A percentile compares a stretch with the other conserved stretches of the same genome.
Conservation (phyloP, 2,113 vertebrate species). For the Noctilio leporinus region DNA sequence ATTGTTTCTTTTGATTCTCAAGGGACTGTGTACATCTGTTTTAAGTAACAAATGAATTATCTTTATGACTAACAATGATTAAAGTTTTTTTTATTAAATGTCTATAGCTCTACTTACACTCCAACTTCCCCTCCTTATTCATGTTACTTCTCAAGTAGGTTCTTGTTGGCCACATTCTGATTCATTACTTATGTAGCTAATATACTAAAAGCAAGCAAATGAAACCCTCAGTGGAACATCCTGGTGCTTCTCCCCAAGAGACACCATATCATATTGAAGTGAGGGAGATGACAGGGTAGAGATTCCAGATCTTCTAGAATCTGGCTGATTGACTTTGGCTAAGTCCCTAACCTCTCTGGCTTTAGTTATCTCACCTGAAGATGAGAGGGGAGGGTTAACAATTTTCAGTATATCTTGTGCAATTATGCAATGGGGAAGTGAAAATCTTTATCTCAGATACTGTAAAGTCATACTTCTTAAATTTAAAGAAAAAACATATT, state of each 20-base stretch:
- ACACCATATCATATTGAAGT: neutral
- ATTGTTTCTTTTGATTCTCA: slow-evolving; percentile 1
- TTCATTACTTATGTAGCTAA: neutral
- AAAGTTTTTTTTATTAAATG: neutral
- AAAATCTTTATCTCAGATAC: slow-evolving; percentile 13
- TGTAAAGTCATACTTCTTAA: neutral
- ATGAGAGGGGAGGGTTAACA: neutral
- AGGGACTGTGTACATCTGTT: neutral
- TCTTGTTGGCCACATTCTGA: slow-evolving; percentile 18
- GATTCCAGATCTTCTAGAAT: neutral
- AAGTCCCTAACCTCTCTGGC: neutral
- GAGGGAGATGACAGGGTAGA: neutral
- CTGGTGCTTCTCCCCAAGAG: neutral
- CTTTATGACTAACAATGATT: slow-evolving; percentile 40
- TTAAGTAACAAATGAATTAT: slow-evolving; percentile 27
- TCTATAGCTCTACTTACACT: slow-evolving; percentile 15
- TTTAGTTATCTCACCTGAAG: slow-evolving; percentile 13
- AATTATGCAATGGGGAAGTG: neutral
- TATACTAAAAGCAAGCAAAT: slow-evolving; percentile 26
- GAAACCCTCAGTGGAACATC: neutral
- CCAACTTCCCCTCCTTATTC: neutral
- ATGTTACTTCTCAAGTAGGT: slow-evolving; percentile 2
- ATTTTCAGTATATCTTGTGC: neutral
- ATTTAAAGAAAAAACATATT: neutral
- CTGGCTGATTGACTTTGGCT: neutral